Evolutionary conservation across 2,888 invertebrate genomes (phyloP).

Genomic region (Drosophila putrida): DNA sequence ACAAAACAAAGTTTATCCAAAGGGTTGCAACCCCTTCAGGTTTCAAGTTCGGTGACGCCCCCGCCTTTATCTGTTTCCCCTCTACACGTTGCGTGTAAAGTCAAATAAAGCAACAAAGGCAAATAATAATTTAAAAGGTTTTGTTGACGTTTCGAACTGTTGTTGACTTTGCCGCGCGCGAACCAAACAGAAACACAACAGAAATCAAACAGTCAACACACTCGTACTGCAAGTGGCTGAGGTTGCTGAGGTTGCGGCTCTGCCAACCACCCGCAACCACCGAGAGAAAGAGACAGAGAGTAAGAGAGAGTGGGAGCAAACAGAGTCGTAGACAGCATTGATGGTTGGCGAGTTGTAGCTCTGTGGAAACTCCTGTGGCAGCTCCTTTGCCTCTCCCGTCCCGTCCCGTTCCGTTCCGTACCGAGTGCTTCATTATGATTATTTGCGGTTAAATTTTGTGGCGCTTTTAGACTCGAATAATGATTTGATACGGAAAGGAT

Average conservation of each 20-base stretch:
- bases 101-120: conserved; percentile 79
- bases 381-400: conserved; percentile 2
- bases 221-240: conserved; percentile 34
- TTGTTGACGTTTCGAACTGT: conserved; percentile 81
- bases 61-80: conserved; percentile 7
- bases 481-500: conserved; percentile 85
- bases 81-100: conserved; percentile 55
- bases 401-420: conserved; percentile 17
- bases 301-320: conserved; percentile 2
- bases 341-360: conserved; percentile 22
- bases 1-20: conserved; percentile 37
- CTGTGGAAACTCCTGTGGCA: conserved; percentile 8
- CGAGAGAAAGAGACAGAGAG: conserved; percentile 6
- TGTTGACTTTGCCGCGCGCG: conserved; percentile 83
- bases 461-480: conserved; percentile 68
- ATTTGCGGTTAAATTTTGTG: conserved; percentile 82
- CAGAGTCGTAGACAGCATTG: conserved; percentile 32
- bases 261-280: conserved; percentile 52
- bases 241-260: conserved; percentile 34
- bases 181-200: conserved; percentile 69
- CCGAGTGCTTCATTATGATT: conserved; percentile 79
- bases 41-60: conserved; percentile 21
- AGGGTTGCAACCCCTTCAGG: conserved; percentile 64
- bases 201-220: conserved; percentile 67
- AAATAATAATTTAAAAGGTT: conserved; percentile 81